phyloP scores from a whole-genome alignment of 2,797 vertebrate genomes.

The Poecile montanus region DNA sequence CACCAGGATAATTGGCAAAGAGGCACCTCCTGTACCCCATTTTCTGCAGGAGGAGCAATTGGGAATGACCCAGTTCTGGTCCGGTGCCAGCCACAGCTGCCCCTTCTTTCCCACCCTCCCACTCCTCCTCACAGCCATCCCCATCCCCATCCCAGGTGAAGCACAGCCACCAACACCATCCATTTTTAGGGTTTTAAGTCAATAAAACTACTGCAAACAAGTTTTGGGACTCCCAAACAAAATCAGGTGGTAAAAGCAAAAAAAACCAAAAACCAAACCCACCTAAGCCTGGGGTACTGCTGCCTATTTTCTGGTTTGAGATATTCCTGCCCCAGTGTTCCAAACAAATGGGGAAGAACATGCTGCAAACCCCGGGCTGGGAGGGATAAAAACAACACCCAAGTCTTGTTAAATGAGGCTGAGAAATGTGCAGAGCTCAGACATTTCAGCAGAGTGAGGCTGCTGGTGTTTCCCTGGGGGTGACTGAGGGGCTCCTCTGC shows the following conservation, averaged over 20 bases:
- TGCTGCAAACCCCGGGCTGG: rapidly evolving
- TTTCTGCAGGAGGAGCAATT: background rate
- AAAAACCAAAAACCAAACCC: no score
- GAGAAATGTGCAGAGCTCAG: background rate
- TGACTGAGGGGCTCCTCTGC: background rate
- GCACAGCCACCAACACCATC: background rate
- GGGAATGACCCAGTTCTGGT: rapidly evolving
- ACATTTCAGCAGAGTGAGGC: rapidly evolving
- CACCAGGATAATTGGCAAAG: background rate
- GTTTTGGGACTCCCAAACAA: no score
- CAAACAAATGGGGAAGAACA: rapidly evolving
- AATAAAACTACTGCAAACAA: rapidly evolving
- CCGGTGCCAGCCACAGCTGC: background rate
- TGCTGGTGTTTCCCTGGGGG: background rate
- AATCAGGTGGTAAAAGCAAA: background rate
- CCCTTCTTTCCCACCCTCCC: background rate
- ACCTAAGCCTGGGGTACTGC: rapidly evolving
- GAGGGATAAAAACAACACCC: rapidly evolving
- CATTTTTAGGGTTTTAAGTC: background rate
- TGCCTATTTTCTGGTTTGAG: background rate
- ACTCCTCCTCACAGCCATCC: background rate
- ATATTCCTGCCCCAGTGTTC: background rate
- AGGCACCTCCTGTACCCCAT: rapidly evolving
- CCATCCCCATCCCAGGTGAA: background rate
- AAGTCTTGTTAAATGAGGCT: background rate